Evolutionary conservation across 2,797 vertebrate genomes (phyloP).

Genomic region (Gymnothorax reevesii): DNA sequence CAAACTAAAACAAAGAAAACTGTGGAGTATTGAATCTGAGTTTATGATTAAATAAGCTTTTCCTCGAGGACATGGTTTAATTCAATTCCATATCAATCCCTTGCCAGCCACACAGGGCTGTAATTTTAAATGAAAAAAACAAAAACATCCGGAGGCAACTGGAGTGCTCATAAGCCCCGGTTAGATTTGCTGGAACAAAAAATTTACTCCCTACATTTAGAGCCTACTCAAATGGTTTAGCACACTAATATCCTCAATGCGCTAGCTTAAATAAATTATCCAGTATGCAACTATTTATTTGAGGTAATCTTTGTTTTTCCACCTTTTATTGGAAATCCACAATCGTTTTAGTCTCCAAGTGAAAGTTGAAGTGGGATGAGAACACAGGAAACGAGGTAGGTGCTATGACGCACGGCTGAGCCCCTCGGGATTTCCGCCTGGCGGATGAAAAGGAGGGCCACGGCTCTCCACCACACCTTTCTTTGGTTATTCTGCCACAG

Average conservation of each 20-base stretch:
- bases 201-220: neutral
- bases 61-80: conserved; percentile 1
- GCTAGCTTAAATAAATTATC: conserved; percentile 18
- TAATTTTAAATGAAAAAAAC: conserved; percentile 23
- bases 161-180: neutral
- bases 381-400: neutral
- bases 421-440: neutral
- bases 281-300: conserved; percentile 23
- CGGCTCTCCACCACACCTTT: neutral
- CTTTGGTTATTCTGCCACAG: neutral
- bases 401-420: neutral
- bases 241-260: neutral
- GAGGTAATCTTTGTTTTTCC: conserved; percentile 9
- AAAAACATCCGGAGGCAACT: conserved; percentile 3
- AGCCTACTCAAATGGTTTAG: neutral
- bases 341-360: conserved; percentile 1
- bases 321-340: conserved; percentile 2
- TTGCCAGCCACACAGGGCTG: conserved; percentile 19
- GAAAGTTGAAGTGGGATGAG: conserved; percentile 13
- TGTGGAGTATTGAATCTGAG: neutral
- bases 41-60: conserved; percentile 11
- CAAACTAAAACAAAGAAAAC: neutral
- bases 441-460: neutral
- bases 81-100: conserved; percentile 25
- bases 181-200: neutral